These are phyloP conservation scores for Scolopax rusticola DNA, from an alignment of 2,797 vertebrate genomes.

Conservation along the genomic window DNA sequence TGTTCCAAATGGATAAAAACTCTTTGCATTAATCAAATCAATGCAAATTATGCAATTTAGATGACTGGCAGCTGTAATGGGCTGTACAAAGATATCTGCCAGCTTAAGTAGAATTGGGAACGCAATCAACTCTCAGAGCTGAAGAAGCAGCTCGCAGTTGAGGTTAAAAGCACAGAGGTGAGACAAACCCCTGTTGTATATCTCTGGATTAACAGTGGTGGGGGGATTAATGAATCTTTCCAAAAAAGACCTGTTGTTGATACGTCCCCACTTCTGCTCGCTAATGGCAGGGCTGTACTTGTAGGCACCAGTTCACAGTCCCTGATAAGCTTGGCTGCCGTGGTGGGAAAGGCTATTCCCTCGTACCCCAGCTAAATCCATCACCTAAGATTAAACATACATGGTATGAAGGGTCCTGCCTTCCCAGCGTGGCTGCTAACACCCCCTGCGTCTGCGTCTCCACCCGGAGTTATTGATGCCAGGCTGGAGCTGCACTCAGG, in stretches of 20 bases:
- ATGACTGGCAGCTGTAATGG: not conserved
- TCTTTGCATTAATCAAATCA: not conserved
- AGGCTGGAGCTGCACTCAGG: not conserved
- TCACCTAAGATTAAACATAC: not conserved
- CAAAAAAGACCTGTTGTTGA: not conserved
- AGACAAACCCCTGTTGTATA: accelerated
- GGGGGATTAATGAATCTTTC: not conserved
- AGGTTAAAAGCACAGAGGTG: not conserved
- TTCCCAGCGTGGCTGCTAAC: not conserved
- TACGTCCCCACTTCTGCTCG: accelerated
- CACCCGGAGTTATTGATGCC: accelerated
- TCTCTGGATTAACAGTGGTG: not conserved
- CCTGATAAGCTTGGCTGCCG: not conserved
- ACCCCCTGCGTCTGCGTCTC: accelerated
- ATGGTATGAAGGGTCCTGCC: not conserved
- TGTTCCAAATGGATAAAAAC: not conserved
- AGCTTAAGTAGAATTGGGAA: not conserved
- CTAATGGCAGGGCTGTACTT: not conserved
- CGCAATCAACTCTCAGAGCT: not conserved
- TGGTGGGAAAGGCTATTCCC: not conserved
- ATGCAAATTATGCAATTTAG: not conserved
- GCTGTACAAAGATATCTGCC: not conserved
- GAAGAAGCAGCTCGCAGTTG: not conserved
- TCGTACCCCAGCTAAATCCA: not conserved
- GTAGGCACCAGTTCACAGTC: not conserved